These are phyloP conservation scores for Bombus impatiens DNA, from an alignment of 1,140 invertebrate species.

Conservation along the genomic window DNA sequence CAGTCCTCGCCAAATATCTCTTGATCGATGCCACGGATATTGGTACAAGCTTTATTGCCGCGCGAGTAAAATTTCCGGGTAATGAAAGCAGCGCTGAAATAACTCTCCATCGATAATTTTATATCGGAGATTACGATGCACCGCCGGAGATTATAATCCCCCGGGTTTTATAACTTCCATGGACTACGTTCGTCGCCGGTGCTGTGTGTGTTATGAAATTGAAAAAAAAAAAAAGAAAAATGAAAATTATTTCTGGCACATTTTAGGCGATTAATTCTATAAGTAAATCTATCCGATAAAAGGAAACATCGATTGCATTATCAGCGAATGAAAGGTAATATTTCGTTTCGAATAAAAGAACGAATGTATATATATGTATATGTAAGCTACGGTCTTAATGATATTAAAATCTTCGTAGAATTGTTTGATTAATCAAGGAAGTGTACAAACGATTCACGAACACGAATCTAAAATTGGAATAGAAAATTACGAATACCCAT, in stretches of 20 bases:
- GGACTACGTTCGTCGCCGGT: constrained; percentile 22
- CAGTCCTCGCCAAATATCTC: constrained; percentile 61
- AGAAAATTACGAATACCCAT: too few relatives aligned
- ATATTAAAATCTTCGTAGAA: not conserved
- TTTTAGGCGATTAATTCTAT: not conserved
- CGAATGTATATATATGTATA: not conserved
- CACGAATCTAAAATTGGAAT: too few relatives aligned
- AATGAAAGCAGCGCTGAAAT: constrained; percentile 59
- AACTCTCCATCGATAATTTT: constrained; percentile 63
- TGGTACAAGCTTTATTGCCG: constrained; percentile 56
- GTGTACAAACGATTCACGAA: too few relatives aligned
- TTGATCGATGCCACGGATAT: constrained; percentile 63
- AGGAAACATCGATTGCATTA: not conserved
- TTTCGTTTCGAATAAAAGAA: not conserved
- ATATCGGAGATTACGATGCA: constrained; percentile 61
- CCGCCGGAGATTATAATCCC: constrained; percentile 57
- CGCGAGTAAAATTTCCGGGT: constrained; percentile 58
- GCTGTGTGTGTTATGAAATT: not conserved
- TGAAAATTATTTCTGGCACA: not conserved
- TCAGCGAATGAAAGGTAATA: not conserved
- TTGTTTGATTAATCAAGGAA: not conserved
- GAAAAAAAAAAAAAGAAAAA: not conserved
- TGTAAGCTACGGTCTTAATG: not conserved
- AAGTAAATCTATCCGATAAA: not conserved
- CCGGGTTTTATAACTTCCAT: constrained; percentile 57